Percentiles rank a stretch among this genome's conserved stretches.
phyloP scores from a whole-genome alignment of 1,140 invertebrate species.

The Pseudomyrmex flavicornis region DNA sequence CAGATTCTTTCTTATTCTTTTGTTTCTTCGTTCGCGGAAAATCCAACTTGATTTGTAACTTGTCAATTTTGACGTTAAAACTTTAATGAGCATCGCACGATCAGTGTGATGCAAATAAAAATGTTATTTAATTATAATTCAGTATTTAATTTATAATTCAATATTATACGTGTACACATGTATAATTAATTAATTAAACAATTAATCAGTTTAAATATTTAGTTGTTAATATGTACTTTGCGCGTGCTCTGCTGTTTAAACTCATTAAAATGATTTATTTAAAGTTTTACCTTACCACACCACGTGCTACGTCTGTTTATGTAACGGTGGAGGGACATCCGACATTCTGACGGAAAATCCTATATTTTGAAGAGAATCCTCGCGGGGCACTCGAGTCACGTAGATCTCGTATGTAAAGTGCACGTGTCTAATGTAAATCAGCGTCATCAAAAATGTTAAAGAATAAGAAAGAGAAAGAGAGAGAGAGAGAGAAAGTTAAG shows the following conservation, averaged over 20 bases:
- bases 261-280: slow-evolving; percentile 15
- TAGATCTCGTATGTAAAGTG: slow-evolving; percentile 45
- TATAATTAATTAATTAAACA: neutral
- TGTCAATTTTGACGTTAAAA: slow-evolving; percentile 9
- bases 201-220: neutral
- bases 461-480: neutral
- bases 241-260: neutral
- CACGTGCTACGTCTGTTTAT: too few relatives aligned
- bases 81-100: neutral
- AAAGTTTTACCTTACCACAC: slow-evolving; percentile 4
- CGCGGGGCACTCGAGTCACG: slow-evolving; percentile 28
- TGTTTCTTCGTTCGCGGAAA: neutral
- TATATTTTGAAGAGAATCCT: slow-evolving; percentile 51
- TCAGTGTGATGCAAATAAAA: neutral
- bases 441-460: slow-evolving; percentile 49
- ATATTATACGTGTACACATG: too few relatives aligned
- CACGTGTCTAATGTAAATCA: slow-evolving; percentile 15
- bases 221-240: slow-evolving; percentile 1
- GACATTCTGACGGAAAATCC: slow-evolving; percentile 8
- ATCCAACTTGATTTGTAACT: neutral
- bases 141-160: too few relatives aligned
- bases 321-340: slow-evolving; percentile 13
- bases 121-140: too few relatives aligned
- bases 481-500: slow-evolving; percentile 4
- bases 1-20: slow-evolving; percentile 26